Evolutionary conservation across 2,113 vertebrate genomes (phyloP).

Genomic region (Steatornis caripensis): DNA sequence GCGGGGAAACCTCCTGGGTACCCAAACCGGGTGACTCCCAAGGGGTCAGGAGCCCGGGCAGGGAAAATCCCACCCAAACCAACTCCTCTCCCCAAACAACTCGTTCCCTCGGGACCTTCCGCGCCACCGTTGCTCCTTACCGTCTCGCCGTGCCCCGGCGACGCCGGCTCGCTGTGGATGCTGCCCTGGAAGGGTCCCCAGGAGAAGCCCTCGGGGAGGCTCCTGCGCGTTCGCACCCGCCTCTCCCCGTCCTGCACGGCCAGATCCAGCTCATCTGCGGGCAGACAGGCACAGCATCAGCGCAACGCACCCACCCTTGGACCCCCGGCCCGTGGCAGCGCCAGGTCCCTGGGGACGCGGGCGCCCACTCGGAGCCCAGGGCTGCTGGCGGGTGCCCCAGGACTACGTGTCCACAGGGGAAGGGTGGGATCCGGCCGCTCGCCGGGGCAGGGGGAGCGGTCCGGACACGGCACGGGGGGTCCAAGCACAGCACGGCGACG

Average conservation of each 20-base stretch:
- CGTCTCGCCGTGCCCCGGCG: slow-evolving; percentile 46
- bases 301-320: rapidly evolving
- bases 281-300: background rate
- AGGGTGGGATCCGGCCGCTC: background rate
- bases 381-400: background rate
- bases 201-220: slow-evolving; percentile 73
- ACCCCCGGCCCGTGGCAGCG: too few species aligned
- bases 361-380: background rate
- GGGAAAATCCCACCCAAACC: background rate
- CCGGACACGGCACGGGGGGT: background rate
- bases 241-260: slow-evolving; percentile 54
- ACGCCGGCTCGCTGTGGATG: slow-evolving; percentile 66
- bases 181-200: slow-evolving; percentile 88
- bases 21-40: background rate
- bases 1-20: background rate
- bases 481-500: rapidly evolving
- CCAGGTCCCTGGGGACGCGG: rapidly evolving
- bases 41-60: rapidly evolving
- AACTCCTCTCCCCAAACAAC: too few species aligned
- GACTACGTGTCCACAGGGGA: background rate
- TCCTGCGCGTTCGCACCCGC: slow-evolving; percentile 66
- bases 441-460: too few species aligned
- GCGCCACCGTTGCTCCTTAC: slow-evolving; percentile 51
- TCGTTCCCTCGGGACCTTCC: rapidly evolving
- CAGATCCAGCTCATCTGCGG: slow-evolving; percentile 75